phyloP scores from a whole-genome alignment of 2,113 vertebrate genomes.

The Clarias macrocephalus region DNA sequence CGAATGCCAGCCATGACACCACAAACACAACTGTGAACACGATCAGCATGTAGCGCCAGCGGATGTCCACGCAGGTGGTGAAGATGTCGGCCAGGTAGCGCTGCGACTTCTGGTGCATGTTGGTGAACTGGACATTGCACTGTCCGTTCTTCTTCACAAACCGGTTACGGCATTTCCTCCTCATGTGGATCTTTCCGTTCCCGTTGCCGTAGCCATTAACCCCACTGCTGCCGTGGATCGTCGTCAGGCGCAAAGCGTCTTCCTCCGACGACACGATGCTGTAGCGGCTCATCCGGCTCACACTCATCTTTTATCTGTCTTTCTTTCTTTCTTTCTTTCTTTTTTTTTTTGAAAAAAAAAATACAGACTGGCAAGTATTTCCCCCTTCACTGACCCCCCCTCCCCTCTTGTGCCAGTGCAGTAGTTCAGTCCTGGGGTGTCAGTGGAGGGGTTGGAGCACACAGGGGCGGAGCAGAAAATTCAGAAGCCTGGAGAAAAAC shows the following conservation, averaged over 20 bases:
- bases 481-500: conserved; percentile 13
- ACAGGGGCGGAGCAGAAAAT: neutral
- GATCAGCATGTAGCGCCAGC: conserved; percentile 95
- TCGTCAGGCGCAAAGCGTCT: conserved; percentile 90
- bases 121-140: conserved; percentile 95
- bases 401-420: conserved; percentile 8
- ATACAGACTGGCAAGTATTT: neutral
- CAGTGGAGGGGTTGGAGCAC: conserved; percentile 36
- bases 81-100: conserved; percentile 97
- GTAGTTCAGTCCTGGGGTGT: conserved; percentile 46
- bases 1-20: conserved; percentile 90
- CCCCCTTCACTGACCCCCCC: conserved; percentile 38
- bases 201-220: conserved; percentile 89
- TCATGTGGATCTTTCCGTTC: conserved; percentile 93
- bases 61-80: conserved; percentile 95
- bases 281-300: conserved; percentile 86
- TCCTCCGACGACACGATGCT: conserved; percentile 95
- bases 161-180: conserved; percentile 89
- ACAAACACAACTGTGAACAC: conserved; percentile 93
- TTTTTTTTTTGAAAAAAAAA: neutral
- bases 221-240: conserved; percentile 86
- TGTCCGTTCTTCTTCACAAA: conserved; percentile 98
- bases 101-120: conserved; percentile 94
- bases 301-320: conserved; percentile 80
- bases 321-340: too few species aligned